Conservation (phyloP, 2,797 vertebrate species). For the Phoebastria nigripes region DNA sequence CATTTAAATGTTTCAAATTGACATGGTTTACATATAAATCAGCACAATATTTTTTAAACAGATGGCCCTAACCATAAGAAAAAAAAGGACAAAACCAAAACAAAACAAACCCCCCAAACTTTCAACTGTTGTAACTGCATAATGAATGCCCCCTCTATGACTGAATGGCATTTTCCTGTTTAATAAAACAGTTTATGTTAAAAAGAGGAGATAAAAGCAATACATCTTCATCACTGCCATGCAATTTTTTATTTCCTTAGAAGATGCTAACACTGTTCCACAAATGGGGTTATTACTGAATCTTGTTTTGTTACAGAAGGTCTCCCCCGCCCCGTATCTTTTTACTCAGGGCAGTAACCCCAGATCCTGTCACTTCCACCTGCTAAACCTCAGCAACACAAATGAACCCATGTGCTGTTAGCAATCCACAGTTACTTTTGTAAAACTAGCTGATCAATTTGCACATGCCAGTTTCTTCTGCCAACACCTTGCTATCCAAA, state of each 20-base stretch:
- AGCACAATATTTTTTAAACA: neutral
- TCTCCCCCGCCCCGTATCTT: accelerated
- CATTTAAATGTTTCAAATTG: neutral
- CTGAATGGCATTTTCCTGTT: neutral
- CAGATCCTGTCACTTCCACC: neutral
- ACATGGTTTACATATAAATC: neutral
- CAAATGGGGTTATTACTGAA: neutral
- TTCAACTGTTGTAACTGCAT: neutral
- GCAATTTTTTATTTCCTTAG: neutral
- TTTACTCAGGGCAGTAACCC: neutral
- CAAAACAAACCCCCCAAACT: neutral
- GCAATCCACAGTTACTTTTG: neutral
- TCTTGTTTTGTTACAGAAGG: neutral
- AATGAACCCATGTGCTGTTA: accelerated
- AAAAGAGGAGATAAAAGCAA: neutral
- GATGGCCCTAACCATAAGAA: neutral
- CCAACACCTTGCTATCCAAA: neutral
- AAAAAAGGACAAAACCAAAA: neutral
- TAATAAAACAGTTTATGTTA: neutral
- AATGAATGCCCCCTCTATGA: neutral
- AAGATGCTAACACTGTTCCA: neutral
- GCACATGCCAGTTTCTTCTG: neutral
- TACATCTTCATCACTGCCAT: neutral
- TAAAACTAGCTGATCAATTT: neutral
- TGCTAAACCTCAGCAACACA: neutral